Base-by-base conservation (phyloP, 1,140 invertebrate genomes). In the Neuroterus valhalla region DNA sequence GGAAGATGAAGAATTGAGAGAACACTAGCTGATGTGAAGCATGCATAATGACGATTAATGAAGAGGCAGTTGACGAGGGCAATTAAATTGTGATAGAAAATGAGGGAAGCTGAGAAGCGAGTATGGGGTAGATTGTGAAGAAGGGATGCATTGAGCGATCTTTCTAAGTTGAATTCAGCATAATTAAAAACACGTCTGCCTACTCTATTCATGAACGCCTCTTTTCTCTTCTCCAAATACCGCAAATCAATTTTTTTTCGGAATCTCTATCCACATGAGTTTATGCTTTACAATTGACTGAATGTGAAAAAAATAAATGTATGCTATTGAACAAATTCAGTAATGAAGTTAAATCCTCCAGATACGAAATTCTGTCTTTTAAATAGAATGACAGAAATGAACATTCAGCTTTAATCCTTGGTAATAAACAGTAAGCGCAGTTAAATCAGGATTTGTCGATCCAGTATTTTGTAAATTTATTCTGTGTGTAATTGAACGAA, bases 61-160 rank as follows among this genome's bases (percentile, higher is more conserved):
- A 74, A 23, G 52, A 48, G 50, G 70, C 66, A 75, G 62, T 76
- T 81, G 78, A 81, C 73, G 70, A 80, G 55, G 21, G 21, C 66
- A 12, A 11, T 23, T n/a, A 69, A 43, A 48, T 26, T 4, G 11
- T 14, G 14, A 52, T 17, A n/a, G 62, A 21, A 66, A 66, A 10
- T 15, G 26, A 21, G 3, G 26, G 52, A 19, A 5, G 12, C 3
- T 31, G 8, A 31, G 8, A 6, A 31, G 31, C 8, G 31, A 31
- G 8, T 31, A 31, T 31, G 31, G 31, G 31, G 31, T 31, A 31
- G 4, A 12, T 21, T 31, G 26, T 52, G 46, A 48, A 70, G 44
- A 45, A 48, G 21, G 48, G 44, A 70, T 15, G 8, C 46, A 26
- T 10, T 11, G n/a, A 48, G 46, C 46, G 17, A 48, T 48, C 1